A percentile compares a stretch with the other conserved stretches of the same genome.
These are phyloP conservation scores for Ganaspis sp. DNA, from an alignment of 1,140 invertebrate genomes.

Conservation along the genomic window DNA sequence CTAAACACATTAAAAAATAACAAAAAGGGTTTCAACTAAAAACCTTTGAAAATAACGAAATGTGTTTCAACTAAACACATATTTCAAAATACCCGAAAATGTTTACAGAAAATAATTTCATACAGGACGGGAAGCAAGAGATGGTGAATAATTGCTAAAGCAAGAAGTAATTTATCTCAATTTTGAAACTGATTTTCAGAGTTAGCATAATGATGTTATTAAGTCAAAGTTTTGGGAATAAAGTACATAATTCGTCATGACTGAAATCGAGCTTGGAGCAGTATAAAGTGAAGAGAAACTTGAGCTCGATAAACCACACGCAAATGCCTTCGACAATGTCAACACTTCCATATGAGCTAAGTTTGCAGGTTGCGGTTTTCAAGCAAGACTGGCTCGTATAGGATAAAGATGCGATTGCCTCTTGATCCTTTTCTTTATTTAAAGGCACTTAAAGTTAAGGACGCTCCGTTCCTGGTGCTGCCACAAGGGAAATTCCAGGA, in stretches of 20 bases:
- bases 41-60: too few species aligned
- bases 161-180: background rate
- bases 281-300: conserved; percentile 16
- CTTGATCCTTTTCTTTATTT: conserved; percentile 24
- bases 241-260: background rate
- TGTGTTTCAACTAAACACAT: too few species aligned
- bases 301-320: conserved; percentile 23
- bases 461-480: background rate
- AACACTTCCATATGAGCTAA: conserved; percentile 13
- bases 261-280: background rate
- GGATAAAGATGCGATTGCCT: conserved; percentile 13
- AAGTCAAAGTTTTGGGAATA: background rate
- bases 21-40: too few species aligned
- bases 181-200: background rate
- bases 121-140: background rate
- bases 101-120: too few species aligned
- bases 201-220: background rate
- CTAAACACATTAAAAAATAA: too few species aligned
- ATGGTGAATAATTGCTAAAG: too few species aligned
- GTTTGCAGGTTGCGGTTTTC: conserved; percentile 4
- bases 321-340: conserved; percentile 22
- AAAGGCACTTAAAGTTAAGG: conserved; percentile 28
- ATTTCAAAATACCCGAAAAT: too few species aligned
- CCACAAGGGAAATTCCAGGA: conserved; percentile 27
- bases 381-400: background rate